Base-by-base conservation (phyloP, 2,888 invertebrate species). In the Brachyptera risi region DNA sequence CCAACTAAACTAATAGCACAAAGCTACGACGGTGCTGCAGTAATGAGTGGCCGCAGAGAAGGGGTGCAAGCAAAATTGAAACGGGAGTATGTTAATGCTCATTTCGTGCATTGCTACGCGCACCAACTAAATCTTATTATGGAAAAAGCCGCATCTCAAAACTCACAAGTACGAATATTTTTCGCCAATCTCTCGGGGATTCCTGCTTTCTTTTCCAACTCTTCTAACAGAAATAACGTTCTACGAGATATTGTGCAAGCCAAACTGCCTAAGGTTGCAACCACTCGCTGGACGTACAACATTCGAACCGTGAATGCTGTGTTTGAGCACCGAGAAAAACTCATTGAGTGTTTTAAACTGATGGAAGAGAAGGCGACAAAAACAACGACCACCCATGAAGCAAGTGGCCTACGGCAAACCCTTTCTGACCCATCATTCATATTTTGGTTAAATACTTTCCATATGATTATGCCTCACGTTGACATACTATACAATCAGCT, bases 41-140 rank as follows among this genome's bases (percentile, higher is more conserved):
- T 67, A 15, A 66, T 71, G 68, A 67, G 65, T 47, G 69, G 67
- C n/a, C 58, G 50, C 23, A 56, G 47, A 9, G 54, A 47, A 35
- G 69, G 69, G n/a, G 67, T 71, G 26, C 72, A 73, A 66, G 61
- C 64, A 13, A 67, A 67, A 65, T 66, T 71, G 11, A 66, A 65
- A 61, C 65, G 68, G 61, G 63, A 51, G 42, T 69, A 56, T 60
- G 63, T 63, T 11, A 50, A 61, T 54, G 70, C 70, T n/a, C 5
- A 64, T 40, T 70, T 67, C 58, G 67, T 66, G 1, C 69, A 70
- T 58, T 69, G 68, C 59, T 67, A 65, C 58, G 68, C 69, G 5
- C 68, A 69, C 64, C 56, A 54, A 47, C 58, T 68, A 15, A 67
- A 67, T 59, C 59, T 65, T 27, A 64, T 71, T 31, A 64, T 72